Percentiles rank a stretch among this genome's conserved stretches.
Conservation (phyloP, 2,888 invertebrate species). For the Ptychoptera contaminata region DNA sequence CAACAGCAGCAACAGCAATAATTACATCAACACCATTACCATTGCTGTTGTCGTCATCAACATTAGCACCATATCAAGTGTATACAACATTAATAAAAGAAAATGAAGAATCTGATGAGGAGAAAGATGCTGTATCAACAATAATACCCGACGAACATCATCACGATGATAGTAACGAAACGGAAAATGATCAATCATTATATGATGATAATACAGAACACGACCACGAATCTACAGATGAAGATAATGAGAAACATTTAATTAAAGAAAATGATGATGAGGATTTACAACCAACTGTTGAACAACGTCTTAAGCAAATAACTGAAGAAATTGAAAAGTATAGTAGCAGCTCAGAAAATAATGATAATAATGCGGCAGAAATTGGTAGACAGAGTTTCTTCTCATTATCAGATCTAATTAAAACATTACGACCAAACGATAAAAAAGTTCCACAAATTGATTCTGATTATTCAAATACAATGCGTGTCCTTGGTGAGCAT, state of each 20-base stretch:
- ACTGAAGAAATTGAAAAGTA: slow-evolving; percentile 27
- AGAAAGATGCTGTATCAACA: too few relatives aligned
- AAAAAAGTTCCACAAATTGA: slow-evolving; percentile 31
- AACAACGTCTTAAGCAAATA: slow-evolving; percentile 22
- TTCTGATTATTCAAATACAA: slow-evolving; percentile 31
- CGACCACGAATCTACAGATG: slow-evolving; percentile 8
- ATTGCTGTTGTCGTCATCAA: slow-evolving; percentile 18
- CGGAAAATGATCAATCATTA: slow-evolving; percentile 2
- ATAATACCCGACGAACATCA: background rate
- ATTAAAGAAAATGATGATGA: slow-evolving; percentile 1
- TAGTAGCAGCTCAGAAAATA: slow-evolving; percentile 14
- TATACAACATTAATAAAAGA: slow-evolving; percentile 16
- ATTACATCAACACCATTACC: slow-evolving; percentile 17
- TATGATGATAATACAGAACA: slow-evolving; percentile 6
- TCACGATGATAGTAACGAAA: slow-evolving; percentile 4
- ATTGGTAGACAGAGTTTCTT: slow-evolving; percentile 27
- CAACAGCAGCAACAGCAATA: slow-evolving; percentile 5
- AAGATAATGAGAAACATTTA: slow-evolving; percentile 9
- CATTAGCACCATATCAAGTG: slow-evolving; percentile 21
- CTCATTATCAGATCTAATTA: slow-evolving; percentile 28
- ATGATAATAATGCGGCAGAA: slow-evolving; percentile 18
- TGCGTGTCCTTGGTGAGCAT: slow-evolving; percentile 29
- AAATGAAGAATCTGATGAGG: background rate
- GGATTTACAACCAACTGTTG: slow-evolving; percentile 4
- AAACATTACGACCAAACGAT: slow-evolving; percentile 27